Evolutionary conservation across 2,888 invertebrate genomes (phyloP).

Genomic region (Coremacera marginata): DNA sequence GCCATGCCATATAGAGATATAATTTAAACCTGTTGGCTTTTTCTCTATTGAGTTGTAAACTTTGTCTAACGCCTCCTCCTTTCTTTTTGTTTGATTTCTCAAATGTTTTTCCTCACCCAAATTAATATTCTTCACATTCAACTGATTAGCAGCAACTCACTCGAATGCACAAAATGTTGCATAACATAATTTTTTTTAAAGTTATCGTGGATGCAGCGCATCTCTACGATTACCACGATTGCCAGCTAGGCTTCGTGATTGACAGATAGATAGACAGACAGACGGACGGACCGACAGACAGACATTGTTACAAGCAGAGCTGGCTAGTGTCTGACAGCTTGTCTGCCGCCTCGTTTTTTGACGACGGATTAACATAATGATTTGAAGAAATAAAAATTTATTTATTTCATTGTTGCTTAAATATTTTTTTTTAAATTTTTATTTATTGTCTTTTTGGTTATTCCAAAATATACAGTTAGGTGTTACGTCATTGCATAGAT

Average conservation of each 20-base stretch:
- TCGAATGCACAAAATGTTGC: not conserved
- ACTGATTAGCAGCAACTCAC: not conserved
- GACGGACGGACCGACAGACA: not conserved
- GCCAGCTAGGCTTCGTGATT: conserved; percentile 18
- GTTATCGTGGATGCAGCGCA: not conserved
- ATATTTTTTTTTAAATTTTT: not conserved
- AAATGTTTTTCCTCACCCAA: not conserved
- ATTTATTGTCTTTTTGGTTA: not conserved
- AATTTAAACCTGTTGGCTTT: no score
- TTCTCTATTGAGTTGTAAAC: no score
- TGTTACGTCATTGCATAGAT: not conserved
- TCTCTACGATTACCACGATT: not conserved
- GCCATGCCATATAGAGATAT: no score
- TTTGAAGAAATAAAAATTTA: conserved; percentile 42
- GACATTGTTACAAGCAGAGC: not conserved
- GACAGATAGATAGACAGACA: conserved; percentile 6
- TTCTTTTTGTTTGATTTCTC: no score
- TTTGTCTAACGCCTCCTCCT: no score
- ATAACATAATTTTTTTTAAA: not conserved
- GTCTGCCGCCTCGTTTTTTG: conserved; percentile 33
- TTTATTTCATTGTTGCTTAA: not conserved
- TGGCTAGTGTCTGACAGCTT: not conserved
- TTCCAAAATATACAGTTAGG: not conserved
- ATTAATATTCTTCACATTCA: conserved; percentile 2
- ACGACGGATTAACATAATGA: conserved; percentile 50